phyloP scores from a whole-genome alignment of 1,140 invertebrate genomes.

The Drosophila mojavensis region DNA sequence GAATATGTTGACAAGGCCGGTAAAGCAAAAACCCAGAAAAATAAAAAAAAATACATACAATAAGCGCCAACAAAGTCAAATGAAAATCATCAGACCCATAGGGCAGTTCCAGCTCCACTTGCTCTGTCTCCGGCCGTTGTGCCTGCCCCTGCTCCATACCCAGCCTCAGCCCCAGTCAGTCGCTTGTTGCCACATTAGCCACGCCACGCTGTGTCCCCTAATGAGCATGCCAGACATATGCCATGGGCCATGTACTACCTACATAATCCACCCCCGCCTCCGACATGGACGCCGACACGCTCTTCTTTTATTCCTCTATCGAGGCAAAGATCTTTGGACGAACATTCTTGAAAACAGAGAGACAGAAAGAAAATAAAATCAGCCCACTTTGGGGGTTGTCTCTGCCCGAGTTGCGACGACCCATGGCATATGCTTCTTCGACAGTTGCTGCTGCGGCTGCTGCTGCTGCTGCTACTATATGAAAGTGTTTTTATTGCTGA shows the following conservation, averaged over 20 bases:
- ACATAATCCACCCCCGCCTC: constrained; percentile 33
- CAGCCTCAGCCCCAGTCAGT: not conserved
- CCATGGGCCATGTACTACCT: constrained; percentile 55
- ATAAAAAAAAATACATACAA: no score
- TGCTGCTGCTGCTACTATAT: constrained; percentile 40
- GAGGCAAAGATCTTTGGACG: constrained; percentile 54
- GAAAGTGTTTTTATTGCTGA: constrained; percentile 67
- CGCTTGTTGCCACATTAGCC: constrained; percentile 76
- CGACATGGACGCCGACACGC: not conserved
- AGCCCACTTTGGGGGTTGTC: constrained; percentile 4
- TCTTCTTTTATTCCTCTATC: constrained; percentile 38
- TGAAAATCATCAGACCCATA: constrained; percentile 64
- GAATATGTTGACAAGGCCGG: constrained; percentile 50
- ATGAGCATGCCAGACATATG: constrained; percentile 79
- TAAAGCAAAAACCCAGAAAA: constrained; percentile 3
- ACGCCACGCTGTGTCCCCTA: constrained; percentile 78
- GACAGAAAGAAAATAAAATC: constrained; percentile 37
- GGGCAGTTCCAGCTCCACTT: constrained; percentile 16
- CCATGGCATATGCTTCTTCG: constrained; percentile 37
- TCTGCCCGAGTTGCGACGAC: constrained; percentile 14
- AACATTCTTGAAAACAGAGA: constrained; percentile 60
- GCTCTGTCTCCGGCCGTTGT: not conserved
- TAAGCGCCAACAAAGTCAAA: constrained; percentile 68
- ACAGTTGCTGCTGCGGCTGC: not conserved
- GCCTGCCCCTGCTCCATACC: not conserved